Evolutionary conservation across 2,888 invertebrate species (phyloP), one percentile per base, ranked within the genome.

Genomic region (Tipula unca): DNA sequence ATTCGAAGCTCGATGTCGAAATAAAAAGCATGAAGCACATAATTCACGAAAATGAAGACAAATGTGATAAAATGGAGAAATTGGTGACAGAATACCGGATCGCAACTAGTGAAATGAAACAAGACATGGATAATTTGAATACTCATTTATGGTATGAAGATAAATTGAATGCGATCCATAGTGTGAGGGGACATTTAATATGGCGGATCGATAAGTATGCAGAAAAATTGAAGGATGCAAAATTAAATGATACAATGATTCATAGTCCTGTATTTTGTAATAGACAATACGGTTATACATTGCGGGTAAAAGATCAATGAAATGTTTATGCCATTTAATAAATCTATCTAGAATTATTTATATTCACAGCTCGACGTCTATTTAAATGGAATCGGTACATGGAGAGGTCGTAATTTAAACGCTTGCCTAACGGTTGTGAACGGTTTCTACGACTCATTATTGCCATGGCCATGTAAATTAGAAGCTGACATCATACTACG

Each of bases 371-470:
- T 95, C 29, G 93, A 95, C 88, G 89, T 95, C 1, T 93, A 93
- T 88, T 89, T 95, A 32, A 95, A 96, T 89, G 96, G 96, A 5
- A 92, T 94, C 85, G 95, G 95, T 42, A 94, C 94, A 87, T 95
- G 95, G 95, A 94, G 93, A 88, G 95, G 94, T 0, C 92, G 95
- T 0, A 94, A 96, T 89, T 89, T 95, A 85, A 94, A 95, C 82
- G 93, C 94, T 8, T 94, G 94, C 0, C 91, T 95, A 82, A 93
- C 94, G 84, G 93, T 95, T 0, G 91, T 95, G 36, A 92, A 93
- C 1, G 95, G 95, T 0, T 94, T 94, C 39, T 95, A 94, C 90
- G 96, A 96, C 90, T 91, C 94, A 0, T 89, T 95, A 85, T 90
- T 95, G 86, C 92, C 92, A 87, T 96, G 95, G 95, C 96, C 96